Evolutionary conservation across 2,113 vertebrate genomes (phyloP).

Genomic region (Poeciliopsis occidentalis): DNA sequence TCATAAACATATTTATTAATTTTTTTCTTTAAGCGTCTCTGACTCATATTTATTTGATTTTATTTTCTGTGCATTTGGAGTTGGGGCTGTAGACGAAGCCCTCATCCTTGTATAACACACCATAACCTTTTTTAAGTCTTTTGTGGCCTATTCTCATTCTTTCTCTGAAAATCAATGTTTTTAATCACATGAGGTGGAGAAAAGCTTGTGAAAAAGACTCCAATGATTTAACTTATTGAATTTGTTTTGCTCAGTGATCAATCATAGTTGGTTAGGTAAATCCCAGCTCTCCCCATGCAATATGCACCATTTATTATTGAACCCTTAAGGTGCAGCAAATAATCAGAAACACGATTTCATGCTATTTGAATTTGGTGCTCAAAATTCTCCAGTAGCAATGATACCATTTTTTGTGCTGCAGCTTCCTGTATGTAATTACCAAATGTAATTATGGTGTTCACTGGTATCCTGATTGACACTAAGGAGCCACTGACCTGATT

Average conservation of each 20-base stretch:
- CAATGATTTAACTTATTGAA: slow-evolving; percentile 40
- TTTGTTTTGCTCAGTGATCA: slow-evolving; percentile 48
- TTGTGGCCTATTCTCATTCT: slow-evolving; percentile 25
- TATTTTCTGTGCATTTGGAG: neutral
- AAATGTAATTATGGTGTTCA: slow-evolving; percentile 25
- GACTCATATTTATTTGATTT: neutral
- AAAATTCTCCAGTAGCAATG: slow-evolving; percentile 5
- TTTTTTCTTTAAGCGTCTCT: neutral
- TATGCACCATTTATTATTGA: slow-evolving; percentile 48
- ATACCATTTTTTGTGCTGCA: neutral
- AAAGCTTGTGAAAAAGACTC: slow-evolving; percentile 34
- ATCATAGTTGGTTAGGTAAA: slow-evolving; percentile 45
- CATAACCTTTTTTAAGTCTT: slow-evolving; percentile 2
- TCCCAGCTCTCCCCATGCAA: slow-evolving; percentile 58
- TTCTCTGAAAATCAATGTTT: slow-evolving; percentile 52
- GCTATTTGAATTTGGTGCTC: neutral
- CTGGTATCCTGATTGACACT: slow-evolving; percentile 20
- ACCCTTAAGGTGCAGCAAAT: slow-evolving; percentile 38
- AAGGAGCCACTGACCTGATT: slow-evolving; percentile 21
- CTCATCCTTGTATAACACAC: slow-evolving; percentile 8
- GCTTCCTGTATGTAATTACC: slow-evolving; percentile 19
- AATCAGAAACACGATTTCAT: slow-evolving; percentile 22
- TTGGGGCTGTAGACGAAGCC: neutral
- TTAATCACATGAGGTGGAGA: slow-evolving; percentile 44
- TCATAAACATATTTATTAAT: too few relatives aligned